phyloP scores from a whole-genome alignment of 2,113 vertebrate genomes.

The Capreolus pygargus region DNA sequence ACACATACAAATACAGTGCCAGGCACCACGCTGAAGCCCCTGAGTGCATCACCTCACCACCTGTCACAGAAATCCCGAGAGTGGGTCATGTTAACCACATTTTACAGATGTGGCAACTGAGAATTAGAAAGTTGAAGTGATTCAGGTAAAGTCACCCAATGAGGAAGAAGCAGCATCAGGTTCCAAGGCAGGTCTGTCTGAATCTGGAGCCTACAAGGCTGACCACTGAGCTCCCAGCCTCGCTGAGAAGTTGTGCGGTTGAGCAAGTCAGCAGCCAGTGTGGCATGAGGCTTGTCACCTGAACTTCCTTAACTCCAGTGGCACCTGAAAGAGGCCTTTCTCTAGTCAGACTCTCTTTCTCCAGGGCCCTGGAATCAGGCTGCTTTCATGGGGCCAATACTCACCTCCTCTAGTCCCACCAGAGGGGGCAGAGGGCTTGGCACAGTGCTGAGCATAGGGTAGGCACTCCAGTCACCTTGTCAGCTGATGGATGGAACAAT shows the following conservation, averaged over 20 bases:
- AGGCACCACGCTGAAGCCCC: neutral
- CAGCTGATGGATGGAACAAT: neutral
- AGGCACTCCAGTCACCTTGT: neutral
- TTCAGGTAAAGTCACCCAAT: neutral
- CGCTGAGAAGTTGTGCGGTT: neutral
- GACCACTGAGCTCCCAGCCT: neutral
- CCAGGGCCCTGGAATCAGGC: neutral
- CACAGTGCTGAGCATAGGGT: neutral
- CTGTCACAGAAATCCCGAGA: neutral
- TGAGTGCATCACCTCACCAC: accelerated
- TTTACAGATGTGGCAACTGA: neutral
- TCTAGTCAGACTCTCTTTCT: neutral
- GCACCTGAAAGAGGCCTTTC: neutral
- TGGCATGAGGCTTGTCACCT: neutral
- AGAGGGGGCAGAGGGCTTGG: neutral
- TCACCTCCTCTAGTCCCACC: neutral
- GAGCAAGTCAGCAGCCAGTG: neutral
- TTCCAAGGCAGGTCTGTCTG: neutral
- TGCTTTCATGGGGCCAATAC: neutral
- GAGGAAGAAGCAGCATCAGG: neutral
- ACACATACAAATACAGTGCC: neutral
- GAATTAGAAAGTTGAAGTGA: neutral
- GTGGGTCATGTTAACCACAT: neutral
- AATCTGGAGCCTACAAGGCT: neutral
- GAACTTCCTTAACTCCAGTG: neutral